These are phyloP conservation scores for Pectinophora gossypiella DNA, from an alignment of 1,140 invertebrate genomes.

Conservation along the genomic window DNA sequence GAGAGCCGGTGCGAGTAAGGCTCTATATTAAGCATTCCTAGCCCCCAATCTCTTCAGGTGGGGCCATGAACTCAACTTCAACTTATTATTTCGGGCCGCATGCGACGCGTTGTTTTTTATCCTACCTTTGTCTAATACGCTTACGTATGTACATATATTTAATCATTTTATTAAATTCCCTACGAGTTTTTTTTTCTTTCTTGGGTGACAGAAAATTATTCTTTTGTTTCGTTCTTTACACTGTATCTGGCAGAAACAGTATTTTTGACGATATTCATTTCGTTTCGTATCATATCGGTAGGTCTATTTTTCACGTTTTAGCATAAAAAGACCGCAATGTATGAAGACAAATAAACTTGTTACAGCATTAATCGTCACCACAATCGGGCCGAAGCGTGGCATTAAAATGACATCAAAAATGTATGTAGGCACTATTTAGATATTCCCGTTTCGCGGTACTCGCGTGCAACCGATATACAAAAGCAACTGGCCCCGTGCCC, in stretches of 20 bases:
- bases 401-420: conserved; percentile 69
- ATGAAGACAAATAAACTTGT: not conserved
- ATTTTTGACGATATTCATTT: too few species aligned
- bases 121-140: conserved; percentile 43
- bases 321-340: too few species aligned
- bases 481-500: conserved; percentile 67
- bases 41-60: conserved; percentile 65
- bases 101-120: conserved; percentile 58
- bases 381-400: conserved; percentile 55
- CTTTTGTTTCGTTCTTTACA: too few species aligned
- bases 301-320: too few species aligned
- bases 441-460: conserved; percentile 66
- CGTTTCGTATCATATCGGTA: too few species aligned
- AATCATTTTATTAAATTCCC: conserved; percentile 59
- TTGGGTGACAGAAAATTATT: not conserved
- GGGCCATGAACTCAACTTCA: conserved; percentile 57
- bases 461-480: conserved; percentile 63
- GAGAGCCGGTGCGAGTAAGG: conserved; percentile 57
- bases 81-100: conserved; percentile 64
- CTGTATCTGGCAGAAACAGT: too few species aligned
- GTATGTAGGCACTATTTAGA: conserved; percentile 67
- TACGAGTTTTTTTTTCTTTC: conserved; percentile 17
- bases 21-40: conserved; percentile 71
- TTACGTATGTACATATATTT: conserved; percentile 47
- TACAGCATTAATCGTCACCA: conserved; percentile 61